Conservation (phyloP, 1,140 invertebrate species). For the Procambarus virginalis region DNA sequence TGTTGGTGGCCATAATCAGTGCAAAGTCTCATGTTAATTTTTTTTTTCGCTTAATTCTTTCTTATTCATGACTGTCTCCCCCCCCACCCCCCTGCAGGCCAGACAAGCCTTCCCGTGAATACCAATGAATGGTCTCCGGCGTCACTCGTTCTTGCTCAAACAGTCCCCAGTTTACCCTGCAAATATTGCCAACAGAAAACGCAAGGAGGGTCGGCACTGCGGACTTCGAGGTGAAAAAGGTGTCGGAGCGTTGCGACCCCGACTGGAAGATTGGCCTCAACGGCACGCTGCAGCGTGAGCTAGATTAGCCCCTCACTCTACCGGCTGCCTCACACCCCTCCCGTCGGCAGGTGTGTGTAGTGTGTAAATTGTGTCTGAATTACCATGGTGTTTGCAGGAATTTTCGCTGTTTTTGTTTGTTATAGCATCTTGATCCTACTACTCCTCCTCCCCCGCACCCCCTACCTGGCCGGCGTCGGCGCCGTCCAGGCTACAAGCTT, state of each 20-base stretch:
- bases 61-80: neutral
- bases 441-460: too few relatives aligned
- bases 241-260: neutral
- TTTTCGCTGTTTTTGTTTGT: slow-evolving; percentile 37
- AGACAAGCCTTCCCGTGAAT: slow-evolving; percentile 1
- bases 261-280: neutral
- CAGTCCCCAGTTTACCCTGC: slow-evolving; percentile 25
- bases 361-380: slow-evolving; percentile 28
- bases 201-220: slow-evolving; percentile 21
- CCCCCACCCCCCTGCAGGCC: neutral
- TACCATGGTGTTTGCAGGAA: slow-evolving; percentile 25
- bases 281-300: neutral
- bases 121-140: slow-evolving; percentile 34
- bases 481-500: neutral
- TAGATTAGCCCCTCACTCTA: neutral
- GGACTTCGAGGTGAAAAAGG: slow-evolving; percentile 5
- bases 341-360: slow-evolving; percentile 7
- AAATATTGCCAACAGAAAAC: slow-evolving; percentile 47
- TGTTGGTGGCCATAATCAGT: neutral
- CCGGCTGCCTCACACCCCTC: neutral
- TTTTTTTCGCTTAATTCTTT: neutral
- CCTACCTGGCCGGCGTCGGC: neutral
- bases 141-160: slow-evolving; percentile 40
- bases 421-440: slow-evolving; percentile 5
- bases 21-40: neutral